Percentiles rank a stretch among this genome's conserved stretches.
These are phyloP conservation scores for Mesitornis unicolor DNA, from an alignment of 2,113 vertebrate species.

Conservation along the genomic window DNA sequence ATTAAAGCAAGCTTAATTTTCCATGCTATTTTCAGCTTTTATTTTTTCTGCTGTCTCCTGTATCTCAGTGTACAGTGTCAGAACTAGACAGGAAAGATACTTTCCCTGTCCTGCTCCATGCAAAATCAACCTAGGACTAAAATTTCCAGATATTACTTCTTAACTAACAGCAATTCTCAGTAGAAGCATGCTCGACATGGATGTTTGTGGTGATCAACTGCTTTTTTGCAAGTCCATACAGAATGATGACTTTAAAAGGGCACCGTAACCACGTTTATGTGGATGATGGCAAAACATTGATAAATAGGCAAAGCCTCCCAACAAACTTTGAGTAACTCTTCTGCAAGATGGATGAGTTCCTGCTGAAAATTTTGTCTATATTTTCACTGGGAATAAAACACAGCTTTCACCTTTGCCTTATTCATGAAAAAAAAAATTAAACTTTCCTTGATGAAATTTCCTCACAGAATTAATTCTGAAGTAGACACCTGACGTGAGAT, in stretches of 20 bases:
- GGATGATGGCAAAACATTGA: not conserved
- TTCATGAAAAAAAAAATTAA: not conserved
- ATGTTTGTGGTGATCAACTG: not conserved
- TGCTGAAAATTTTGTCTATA: not conserved
- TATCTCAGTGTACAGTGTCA: not conserved
- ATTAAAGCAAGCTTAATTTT: not conserved
- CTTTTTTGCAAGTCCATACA: not conserved
- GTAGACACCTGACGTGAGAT: not conserved
- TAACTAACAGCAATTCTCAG: not conserved
- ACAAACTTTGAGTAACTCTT: not conserved
- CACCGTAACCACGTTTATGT: not conserved
- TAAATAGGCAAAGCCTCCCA: not conserved
- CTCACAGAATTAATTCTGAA: not conserved
- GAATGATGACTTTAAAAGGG: not conserved
- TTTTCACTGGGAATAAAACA: not conserved
- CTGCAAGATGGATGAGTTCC: not conserved
- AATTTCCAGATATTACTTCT: not conserved
- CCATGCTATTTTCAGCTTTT: not conserved
- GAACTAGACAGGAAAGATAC: not conserved
- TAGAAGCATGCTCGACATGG: accelerated
- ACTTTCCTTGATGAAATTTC: not conserved
- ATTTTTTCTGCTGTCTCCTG: not conserved
- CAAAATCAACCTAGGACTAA: not conserved
- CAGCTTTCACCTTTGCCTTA: not conserved
- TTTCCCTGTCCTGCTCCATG: not conserved